Base-by-base conservation (phyloP, 2,888 invertebrate species). In the Agriopis leucophaearia region DNA sequence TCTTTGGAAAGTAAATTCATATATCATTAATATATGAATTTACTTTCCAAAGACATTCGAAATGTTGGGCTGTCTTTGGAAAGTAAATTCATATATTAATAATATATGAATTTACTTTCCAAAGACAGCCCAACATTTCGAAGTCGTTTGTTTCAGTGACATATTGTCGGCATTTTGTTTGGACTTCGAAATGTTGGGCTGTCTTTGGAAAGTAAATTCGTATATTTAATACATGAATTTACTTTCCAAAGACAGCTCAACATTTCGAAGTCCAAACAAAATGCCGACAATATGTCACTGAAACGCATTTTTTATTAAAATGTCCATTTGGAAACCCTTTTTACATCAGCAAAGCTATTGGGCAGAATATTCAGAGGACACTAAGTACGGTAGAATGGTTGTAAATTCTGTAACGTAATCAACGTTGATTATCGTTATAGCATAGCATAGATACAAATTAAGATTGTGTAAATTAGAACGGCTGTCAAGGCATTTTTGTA, bases 311-410 rank as follows among this genome's bases (percentile, higher is more conserved):
- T 72, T 72, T 70, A 70, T 69, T 64, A 65, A 66, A 70, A 70
- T 65, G 47, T 57, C 65, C 72, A 67, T 72, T 66, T 66, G 63
- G 68, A 66, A 73, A 71, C 69, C 70, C 70, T 73, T 70, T 64
- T 69, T 66, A 66, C 72, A 66, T 70, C 64, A 70, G 64, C 68
- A 57, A 62, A 47, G 61, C 57, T 66, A 62, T 61, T 57, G 61
- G 54, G 50, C 38, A n/a, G 35, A 55, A 52, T 48, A 16, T 9
- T 45, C 51, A 51, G 35, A 45, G 36, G 3, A 35, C 9, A 10
- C 35, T 10, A 1, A 44, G 0, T 13, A 15, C 16, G 44, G 8
- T 45, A 57, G 42, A 57, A 57, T 27, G 27, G 27, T 27, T 27
- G 3, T 27, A 27, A 27, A 27, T 3, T 27, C 27, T 27, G 27